phyloP scores from a whole-genome alignment of 2,113 vertebrate genomes.

The Microtus pennsylvanicus region DNA sequence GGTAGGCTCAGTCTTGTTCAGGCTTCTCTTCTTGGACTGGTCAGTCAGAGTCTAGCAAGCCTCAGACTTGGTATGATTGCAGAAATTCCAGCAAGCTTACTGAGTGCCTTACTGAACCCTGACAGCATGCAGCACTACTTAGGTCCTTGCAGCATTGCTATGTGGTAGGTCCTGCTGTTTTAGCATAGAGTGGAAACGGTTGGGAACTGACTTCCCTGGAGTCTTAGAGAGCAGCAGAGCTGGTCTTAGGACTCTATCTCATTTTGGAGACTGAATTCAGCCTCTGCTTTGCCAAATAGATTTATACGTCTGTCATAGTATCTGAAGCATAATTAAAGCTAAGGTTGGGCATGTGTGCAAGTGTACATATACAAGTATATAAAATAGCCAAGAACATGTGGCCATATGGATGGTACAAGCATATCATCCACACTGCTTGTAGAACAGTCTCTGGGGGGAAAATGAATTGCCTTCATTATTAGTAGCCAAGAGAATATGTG shows the following conservation, averaged over 20 bases:
- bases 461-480: background rate
- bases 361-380: background rate
- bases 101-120: background rate
- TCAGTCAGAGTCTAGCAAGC: constrained; percentile 62
- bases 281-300: background rate
- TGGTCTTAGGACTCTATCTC: background rate
- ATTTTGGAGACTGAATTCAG: background rate
- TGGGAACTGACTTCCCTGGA: background rate
- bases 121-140: background rate
- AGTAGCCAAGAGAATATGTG: background rate
- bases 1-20: constrained; percentile 85
- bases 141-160: background rate
- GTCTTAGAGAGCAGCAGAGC: background rate
- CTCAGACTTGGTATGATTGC: background rate
- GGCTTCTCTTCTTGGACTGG: constrained; percentile 65
- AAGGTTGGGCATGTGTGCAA: background rate
- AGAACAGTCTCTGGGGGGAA: background rate
- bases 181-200: background rate
- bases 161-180: background rate
- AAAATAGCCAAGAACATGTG: background rate
- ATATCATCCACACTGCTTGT: background rate
- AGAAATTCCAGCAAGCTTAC: background rate
- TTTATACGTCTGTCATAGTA: too few species aligned
- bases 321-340: background rate
- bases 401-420: background rate